Base-by-base conservation (phyloP, 1,140 invertebrate genomes). In the Sipha flava region DNA sequence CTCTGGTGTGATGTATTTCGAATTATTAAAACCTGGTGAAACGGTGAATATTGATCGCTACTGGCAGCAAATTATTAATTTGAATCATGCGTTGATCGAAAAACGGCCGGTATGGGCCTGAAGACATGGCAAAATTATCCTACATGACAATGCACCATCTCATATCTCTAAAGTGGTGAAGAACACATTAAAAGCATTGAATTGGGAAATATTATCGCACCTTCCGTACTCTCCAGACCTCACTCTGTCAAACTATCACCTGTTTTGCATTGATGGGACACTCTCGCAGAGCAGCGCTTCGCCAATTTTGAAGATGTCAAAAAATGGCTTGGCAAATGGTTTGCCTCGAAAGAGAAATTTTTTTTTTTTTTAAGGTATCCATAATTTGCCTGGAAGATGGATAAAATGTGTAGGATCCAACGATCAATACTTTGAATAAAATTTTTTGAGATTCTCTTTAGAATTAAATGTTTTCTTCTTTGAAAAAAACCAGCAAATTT, bases 71-170 rank as follows among this genome's bases (percentile, higher is more conserved):
- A 52, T 52, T 4, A 52, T 52, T n/a, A n/a, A n/a, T n/a, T n/a
- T n/a, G 16, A 52, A 52, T 3, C 47, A 52, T 14, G 47, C 47
- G n/a, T 52, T 52, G 16, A 52, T 52, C 47, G 47, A 52, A 52
- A 52, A 18, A 52, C 47, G n/a, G 16, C 14, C 14, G 14, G n/a
- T 9, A 21, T 16, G 14, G n/a, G n/a, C n/a, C n/a, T n/a, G n/a
- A n/a, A n/a, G n/a, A n/a, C n/a, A n/a, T n/a, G n/a, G n/a, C n/a
- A 81, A 80, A 79, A 77, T 82, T 9, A 82, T 82, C 62, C 79
- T 75, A 23, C 81, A 82, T 52, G 81, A 81, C 31, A 81, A 82
- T 79, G 80, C 81, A 16, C 59, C 72, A n/a, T n/a, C n/a, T n/a
- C n/a, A n/a, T n/a, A n/a, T n/a, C n/a, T n/a, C n/a, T n/a, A n/a